Base-by-base conservation (phyloP, 2,113 vertebrate species). In the Chlamydotis undulata region DNA sequence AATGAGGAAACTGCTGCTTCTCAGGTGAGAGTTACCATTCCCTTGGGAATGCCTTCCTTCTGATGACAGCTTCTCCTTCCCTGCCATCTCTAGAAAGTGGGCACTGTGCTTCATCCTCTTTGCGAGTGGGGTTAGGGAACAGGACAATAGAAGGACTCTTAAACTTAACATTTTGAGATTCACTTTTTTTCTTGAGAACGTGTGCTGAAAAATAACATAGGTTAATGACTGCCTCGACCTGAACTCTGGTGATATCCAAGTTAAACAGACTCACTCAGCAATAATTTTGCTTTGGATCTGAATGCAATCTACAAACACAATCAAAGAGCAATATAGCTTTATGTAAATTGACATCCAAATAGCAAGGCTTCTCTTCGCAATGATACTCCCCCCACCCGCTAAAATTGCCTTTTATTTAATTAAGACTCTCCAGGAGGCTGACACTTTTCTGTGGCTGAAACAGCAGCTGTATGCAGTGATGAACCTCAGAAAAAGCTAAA, bases 361-460 rank as follows among this genome's bases (percentile, higher is more conserved):
- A 89, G 65, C 50, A 83, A 82, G 69, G 69, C 52, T 83, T 94
- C 82, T 14, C 61, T 89, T 89, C 19, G 74, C 83, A 94, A 73
- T 28, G 50, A 64, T 90, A 65, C 65, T 93, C 22, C 63, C 70
- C 43, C 55, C 79, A 29, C 76, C 53, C 82, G 70, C 37, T 49
- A 90, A 95, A 96, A 92, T 93, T 95, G 93, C 87, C 78, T 93
- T 96, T 97, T 96, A 88, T 94, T 97, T 96, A 95, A 97, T 97
- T 96, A 96, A 97, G 65, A 2, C 96, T 84, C 95, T 84, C 91
- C 65, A 78, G 96, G 97, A 94, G 91, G 91, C 76, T 93, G 91
- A 69, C 71, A 18, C 59, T 93, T 92, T 73, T n/a, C 70, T 17
- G 3, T 90, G 88, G 77, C 89, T 77, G 93, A 37, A 92, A 61